Conservation (phyloP, 2,888 invertebrate species). For the Luffia ferchaultella region DNA sequence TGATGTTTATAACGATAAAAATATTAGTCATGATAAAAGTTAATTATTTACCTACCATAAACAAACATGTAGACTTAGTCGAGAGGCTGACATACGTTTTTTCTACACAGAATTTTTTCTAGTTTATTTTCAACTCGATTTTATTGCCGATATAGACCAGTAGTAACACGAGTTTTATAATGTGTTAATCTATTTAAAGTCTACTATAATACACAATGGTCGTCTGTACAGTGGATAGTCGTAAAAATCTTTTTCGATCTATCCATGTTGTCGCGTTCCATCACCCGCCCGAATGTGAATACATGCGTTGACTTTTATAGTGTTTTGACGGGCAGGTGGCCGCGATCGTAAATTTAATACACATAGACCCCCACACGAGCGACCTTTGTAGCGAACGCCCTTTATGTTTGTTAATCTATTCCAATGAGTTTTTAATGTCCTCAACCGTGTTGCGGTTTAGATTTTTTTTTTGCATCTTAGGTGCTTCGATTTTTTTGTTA, state of each 20-base stretch:
- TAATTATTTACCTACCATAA: too few relatives aligned
- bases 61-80: too few relatives aligned
- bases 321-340: slow-evolving; percentile 7
- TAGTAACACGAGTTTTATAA: not conserved
- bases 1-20: too few relatives aligned
- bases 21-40: too few relatives aligned
- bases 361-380: not conserved
- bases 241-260: not conserved
- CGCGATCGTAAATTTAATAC: not conserved
- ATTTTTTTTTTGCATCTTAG: not conserved
- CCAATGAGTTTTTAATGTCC: slow-evolving; percentile 47
- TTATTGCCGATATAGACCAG: not conserved
- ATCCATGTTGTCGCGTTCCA: not conserved
- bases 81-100: too few relatives aligned
- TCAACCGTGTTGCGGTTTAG: not conserved
- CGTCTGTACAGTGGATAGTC: not conserved
- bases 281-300: not conserved
- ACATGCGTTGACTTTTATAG: not conserved
- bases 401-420: slow-evolving; percentile 37
- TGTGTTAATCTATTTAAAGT: not conserved
- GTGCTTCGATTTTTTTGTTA: too few relatives aligned
- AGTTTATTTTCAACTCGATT: not conserved
- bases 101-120: too few relatives aligned
- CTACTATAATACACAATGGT: not conserved
- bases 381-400: slow-evolving; percentile 3